Evolutionary conservation across 2,113 vertebrate species (phyloP).

Genomic region (Uria lomvia): DNA sequence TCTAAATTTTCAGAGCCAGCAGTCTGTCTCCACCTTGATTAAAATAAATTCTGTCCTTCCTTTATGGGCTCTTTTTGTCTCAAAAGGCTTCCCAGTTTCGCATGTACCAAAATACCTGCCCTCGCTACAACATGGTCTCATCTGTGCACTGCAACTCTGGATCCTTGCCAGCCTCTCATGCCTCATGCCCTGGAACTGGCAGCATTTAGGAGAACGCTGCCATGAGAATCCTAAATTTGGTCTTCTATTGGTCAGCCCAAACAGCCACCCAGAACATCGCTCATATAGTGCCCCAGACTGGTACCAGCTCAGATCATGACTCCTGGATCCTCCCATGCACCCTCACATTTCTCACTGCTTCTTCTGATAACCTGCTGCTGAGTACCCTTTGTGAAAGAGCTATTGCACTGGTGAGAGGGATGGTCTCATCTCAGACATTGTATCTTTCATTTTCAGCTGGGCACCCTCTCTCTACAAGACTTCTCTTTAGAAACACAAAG

Average conservation of each 20-base stretch:
- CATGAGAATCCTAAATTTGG: background rate
- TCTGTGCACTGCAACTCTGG: rapidly evolving
- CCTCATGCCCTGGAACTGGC: background rate
- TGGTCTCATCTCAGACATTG: background rate
- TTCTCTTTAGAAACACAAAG: background rate
- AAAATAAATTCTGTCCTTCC: background rate
- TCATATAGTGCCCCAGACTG: background rate
- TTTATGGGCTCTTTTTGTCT: background rate
- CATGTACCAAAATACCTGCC: background rate
- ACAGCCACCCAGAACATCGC: background rate
- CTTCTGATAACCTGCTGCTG: background rate
- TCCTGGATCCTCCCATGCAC: background rate
- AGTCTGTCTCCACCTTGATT: background rate
- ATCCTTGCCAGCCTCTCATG: background rate
- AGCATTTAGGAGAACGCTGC: background rate
- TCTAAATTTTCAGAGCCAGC: background rate
- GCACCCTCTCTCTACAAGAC: background rate
- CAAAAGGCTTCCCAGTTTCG: background rate
- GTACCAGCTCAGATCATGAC: background rate
- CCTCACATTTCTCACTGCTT: background rate
- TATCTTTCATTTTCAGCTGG: background rate
- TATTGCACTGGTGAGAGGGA: background rate
- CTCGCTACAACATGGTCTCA: background rate
- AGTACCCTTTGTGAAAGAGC: background rate
- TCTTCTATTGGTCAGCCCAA: background rate